Conservation (phyloP, 2,797 vertebrate species). For the Cyclura pinguis region DNA sequence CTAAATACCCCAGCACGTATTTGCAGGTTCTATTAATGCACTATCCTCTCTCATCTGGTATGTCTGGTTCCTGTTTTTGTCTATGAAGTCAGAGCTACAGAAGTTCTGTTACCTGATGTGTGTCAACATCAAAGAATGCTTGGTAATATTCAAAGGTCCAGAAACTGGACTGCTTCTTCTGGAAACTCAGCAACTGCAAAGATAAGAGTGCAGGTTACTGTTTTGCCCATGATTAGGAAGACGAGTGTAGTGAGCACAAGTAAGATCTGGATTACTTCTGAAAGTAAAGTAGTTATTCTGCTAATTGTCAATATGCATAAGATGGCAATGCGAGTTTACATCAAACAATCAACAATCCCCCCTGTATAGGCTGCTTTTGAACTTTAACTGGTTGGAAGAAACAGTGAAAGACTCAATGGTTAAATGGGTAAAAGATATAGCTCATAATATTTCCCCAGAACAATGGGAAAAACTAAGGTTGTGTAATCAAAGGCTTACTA, state of each 20-base stretch:
- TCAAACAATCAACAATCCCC: neutral
- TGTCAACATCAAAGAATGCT: slow-evolving; percentile 90
- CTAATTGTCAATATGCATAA: neutral
- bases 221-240: neutral
- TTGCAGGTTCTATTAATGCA: neutral
- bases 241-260: neutral
- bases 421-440: no score
- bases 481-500: no score
- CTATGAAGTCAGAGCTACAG: neutral
- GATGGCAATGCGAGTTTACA: neutral
- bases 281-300: neutral
- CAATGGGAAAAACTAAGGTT: no score
- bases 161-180: slow-evolving; percentile 82
- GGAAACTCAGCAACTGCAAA: slow-evolving; percentile 81
- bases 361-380: no score
- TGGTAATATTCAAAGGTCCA: slow-evolving; percentile 93
- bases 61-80: neutral
- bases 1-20: neutral
- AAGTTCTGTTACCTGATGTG: slow-evolving; percentile 83
- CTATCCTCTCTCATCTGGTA: neutral
- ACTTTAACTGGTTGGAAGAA: no score
- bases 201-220: neutral
- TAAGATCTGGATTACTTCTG: neutral
- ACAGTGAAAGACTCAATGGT: no score
- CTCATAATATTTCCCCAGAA: no score